Evolutionary conservation across 2,888 invertebrate species (phyloP).

Genomic region (Reticulitermes lucifugus): DNA sequence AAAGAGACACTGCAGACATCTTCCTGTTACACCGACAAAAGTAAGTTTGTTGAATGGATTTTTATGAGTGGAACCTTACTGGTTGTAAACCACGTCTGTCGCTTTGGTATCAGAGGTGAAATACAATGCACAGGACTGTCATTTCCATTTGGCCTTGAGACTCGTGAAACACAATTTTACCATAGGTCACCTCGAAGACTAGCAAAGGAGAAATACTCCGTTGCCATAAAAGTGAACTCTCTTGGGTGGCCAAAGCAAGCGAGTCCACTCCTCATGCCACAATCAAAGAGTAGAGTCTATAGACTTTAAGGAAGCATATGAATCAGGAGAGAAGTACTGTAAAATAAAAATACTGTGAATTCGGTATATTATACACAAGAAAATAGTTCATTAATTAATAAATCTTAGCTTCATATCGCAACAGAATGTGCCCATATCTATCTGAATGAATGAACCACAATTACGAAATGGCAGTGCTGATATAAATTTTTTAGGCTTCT

Average conservation of each 20-base stretch:
- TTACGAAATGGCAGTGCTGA: no score
- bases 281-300: no score
- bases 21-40: background rate
- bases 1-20: background rate
- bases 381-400: no score
- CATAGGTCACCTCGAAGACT: constrained; percentile 12
- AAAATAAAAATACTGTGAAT: no score
- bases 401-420: no score
- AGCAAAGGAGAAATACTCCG: background rate
- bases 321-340: no score
- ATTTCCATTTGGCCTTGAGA: background rate
- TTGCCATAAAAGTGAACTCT: background rate
- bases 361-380: no score
- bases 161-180: background rate
- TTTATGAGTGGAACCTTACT: background rate
- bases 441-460: no score
- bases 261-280: background rate
- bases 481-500: background rate
- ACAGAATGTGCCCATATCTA: no score
- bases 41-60: background rate
- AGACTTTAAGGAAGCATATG: no score
- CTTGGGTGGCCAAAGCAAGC: background rate
- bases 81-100: background rate
- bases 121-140: background rate
- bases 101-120: background rate